Evolutionary conservation across 2,888 invertebrate species (phyloP), one percentile per base, ranked within the genome.

Genomic region (Ormia ochracea): DNA sequence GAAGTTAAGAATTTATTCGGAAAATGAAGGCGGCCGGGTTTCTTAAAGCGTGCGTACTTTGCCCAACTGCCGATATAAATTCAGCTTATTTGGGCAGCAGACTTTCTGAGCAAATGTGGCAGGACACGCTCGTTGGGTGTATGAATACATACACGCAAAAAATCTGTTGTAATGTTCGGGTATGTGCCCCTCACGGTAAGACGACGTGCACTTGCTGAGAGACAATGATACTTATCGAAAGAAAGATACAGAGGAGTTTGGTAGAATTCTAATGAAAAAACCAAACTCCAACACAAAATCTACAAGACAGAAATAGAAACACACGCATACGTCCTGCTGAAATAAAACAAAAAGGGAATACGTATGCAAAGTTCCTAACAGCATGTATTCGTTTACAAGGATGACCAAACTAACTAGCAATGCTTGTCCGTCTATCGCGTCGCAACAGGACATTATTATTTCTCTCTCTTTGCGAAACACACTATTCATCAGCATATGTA

Each of bases 291-390:
- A 79, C 66, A 76, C 54, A 61, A 79, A 59, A 54, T 66, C 68
- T 43, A 52, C 21, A 78, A 61, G 50, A 38, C 68, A 73, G 26
- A 28, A 59, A 59, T 38, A 50, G 50, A 68, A 68, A 45, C 14
- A 43, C 28, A 28, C 7, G 19, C 26, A 52, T n/a, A 38, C 14
- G n/a, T 28, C 6, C 9, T 28, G 43, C 52, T 23, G 10, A 17
- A 31, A 68, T 58, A 75, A 79, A 58, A 41, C 52, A 72, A 81
- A 81, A 82, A 78, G n/a, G n/a, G 75, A 77, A 78, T 66, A 73
- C 68, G 66, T 82, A 82, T 83, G 85, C 84, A 85, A 85, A 84
- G 86, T 84, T 65, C 59, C 68, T 50, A 78, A 81, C 81, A 84
- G 81, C 85, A 82, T 80, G 63, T 68, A 74, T 52, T 75, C 73